Conservation (phyloP, 2,113 vertebrate genomes). For the Colistium nudipinnis region DNA sequence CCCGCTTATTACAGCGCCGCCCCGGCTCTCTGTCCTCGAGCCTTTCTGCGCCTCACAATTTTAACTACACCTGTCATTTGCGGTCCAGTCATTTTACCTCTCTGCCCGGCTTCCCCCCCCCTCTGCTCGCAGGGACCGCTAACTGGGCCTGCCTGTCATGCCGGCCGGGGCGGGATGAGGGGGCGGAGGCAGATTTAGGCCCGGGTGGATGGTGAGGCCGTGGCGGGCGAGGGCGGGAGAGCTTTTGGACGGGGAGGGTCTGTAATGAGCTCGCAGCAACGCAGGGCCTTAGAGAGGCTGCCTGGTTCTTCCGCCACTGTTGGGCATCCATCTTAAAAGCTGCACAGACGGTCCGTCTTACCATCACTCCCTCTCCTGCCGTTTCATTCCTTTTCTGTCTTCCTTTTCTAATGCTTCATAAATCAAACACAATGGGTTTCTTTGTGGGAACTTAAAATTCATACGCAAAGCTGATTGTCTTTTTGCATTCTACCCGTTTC, state of each 20-base stretch:
- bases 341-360: conserved; percentile 52
- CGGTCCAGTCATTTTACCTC: conserved; percentile 82
- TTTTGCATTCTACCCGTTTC: conserved; percentile 3
- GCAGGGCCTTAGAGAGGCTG: conserved; percentile 65
- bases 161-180: conserved; percentile 64
- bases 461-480: conserved; percentile 28
- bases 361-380: conserved; percentile 25
- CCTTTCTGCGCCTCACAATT: conserved; percentile 80
- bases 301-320: conserved; percentile 62
- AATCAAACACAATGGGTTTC: conserved; percentile 29
- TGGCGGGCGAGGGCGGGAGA: conserved; percentile 54
- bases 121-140: conserved; percentile 78
- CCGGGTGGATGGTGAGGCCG: conserved; percentile 55
- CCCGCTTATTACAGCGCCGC: conserved; percentile 75
- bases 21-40: conserved; percentile 76
- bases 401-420: conserved; percentile 18
- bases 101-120: conserved; percentile 71
- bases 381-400: conserved; percentile 18
- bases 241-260: conserved; percentile 54
- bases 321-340: conserved; percentile 78
- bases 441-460: conserved; percentile 11
- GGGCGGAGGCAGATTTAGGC: conserved; percentile 66
- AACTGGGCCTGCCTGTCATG: conserved; percentile 82
- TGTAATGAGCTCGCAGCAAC: conserved; percentile 75
- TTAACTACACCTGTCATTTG: conserved; percentile 86